phyloP scores from a whole-genome alignment of 2,797 vertebrate genomes.

The Hemitrygon akajei region DNA sequence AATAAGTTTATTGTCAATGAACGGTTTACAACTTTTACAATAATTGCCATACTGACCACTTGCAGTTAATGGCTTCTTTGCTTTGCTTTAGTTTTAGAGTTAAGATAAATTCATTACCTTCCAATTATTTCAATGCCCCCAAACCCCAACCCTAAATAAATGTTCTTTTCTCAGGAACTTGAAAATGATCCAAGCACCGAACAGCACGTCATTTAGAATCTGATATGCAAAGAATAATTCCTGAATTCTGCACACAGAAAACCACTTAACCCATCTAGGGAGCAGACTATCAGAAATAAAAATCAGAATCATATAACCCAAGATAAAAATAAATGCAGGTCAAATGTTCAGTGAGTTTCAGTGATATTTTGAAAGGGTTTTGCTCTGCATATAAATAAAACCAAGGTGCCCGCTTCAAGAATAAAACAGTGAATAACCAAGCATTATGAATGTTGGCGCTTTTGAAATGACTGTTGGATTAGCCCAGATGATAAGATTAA shows the following conservation, averaged over 20 bases:
- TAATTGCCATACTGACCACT: slow-evolving; percentile 65
- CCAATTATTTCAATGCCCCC: not conserved
- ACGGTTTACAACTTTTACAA: slow-evolving; percentile 61
- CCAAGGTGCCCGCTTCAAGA: not conserved
- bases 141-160: not conserved
- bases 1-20: slow-evolving; percentile 67
- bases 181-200: not conserved
- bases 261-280: not conserved
- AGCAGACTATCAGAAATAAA: not conserved
- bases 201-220: not conserved
- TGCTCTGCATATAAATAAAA: not conserved
- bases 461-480: slow-evolving; percentile 38
- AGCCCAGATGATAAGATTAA: slow-evolving; percentile 51
- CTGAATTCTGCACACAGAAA: not conserved
- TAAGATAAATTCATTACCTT: not conserved
- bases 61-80: slow-evolving; percentile 75
- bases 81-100: slow-evolving; percentile 57
- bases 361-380: not conserved
- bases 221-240: not conserved
- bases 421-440: not conserved
- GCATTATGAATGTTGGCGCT: not conserved
- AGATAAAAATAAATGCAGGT: not conserved
- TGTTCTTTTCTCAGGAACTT: not conserved
- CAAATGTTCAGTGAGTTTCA: not conserved
- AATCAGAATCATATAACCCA: not conserved